A percentile compares a stretch with the other conserved stretches of the same genome.
These are phyloP conservation scores for Amblyjoppa fuscipennis DNA, from an alignment of 2,888 invertebrate genomes.

Conservation along the genomic window DNA sequence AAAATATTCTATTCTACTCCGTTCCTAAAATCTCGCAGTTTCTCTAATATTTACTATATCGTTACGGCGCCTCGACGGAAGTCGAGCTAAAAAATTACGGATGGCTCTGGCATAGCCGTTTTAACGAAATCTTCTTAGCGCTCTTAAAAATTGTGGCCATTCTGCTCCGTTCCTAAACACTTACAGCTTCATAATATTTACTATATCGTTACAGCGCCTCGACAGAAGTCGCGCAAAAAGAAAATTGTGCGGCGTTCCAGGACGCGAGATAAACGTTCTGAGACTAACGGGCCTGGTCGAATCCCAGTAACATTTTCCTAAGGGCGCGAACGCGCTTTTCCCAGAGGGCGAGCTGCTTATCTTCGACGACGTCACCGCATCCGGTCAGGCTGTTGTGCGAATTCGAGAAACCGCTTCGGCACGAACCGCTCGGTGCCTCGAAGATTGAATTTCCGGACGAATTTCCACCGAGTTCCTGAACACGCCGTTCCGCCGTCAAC, in stretches of 20 bases:
- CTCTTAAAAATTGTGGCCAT: neutral
- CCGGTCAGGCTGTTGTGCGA: constrained; percentile 87
- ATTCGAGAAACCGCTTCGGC: constrained; percentile 82
- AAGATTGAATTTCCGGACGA: constrained; percentile 77
- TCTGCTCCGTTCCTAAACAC: neutral
- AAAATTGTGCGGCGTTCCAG: too few species aligned
- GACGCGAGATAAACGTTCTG: neutral
- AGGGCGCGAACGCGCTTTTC: constrained; percentile 93
- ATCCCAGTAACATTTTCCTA: constrained; percentile 93
- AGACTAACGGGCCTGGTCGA: constrained; percentile 92
- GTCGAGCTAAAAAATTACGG: neutral
- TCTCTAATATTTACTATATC: neutral
- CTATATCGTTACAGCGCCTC: neutral
- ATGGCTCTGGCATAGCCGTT: neutral
- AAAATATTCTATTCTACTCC: neutral
- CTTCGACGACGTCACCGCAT: constrained; percentile 90
- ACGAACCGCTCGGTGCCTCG: constrained; percentile 77
- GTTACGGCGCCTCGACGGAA: neutral
- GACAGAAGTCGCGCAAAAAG: neutral
- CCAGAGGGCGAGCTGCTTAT: constrained; percentile 95
- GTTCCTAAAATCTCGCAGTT: neutral
- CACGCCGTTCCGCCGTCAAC: constrained; percentile 93
- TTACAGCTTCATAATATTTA: neutral
- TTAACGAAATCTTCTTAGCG: neutral
- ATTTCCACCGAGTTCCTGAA: constrained; percentile 91